Base-by-base conservation (phyloP, 2,113 vertebrate genomes). In the Heteronetta atricapilla region DNA sequence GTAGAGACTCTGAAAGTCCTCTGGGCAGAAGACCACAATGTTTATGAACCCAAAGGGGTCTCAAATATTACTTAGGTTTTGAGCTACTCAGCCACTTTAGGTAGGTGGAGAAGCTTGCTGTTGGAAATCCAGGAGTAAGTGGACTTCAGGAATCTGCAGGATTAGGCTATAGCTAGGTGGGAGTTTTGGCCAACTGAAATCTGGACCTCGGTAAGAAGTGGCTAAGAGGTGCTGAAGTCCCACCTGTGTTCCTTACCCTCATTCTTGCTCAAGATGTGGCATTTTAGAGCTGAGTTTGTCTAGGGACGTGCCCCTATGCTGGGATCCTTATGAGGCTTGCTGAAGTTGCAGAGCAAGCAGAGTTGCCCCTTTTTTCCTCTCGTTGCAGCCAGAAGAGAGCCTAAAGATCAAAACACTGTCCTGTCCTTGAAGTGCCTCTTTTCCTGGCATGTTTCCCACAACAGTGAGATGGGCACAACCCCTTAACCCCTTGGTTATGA, bases 401-500 rank as follows among this genome's bases (percentile, higher is more conserved):
- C 10, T 81, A 92, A 89, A 66, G 44, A 79, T 52, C 42, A 82
- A 31, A 19, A 31, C 5, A 0, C 31, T 67, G 36, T 38, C 22
- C 67, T 80, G 83, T 42, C 93, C 69, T 96, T 97, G 76, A 87
- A 73, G 8, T 62, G 34, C 33, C 77, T 68, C 52, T 77, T 93
- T 36, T 25, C 56, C 68, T 90, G 93, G 74, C 26, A 8, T 23
- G 40, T 83, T 63, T 92, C 85, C 59, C 67, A 48, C 20, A 59
- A 33, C 13, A 22, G 8, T 28, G 31, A 92, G 56, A 59, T 56
- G 36, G 66, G 69, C 93, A 89, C 79, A 87, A 69, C 84, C 90
- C 83, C 94, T 95, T 96, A 97, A 96, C 88, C 76, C 33, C 33
- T 95, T 78, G 82, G 33, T 78, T 88, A 33, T 96, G 55, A 70